Conservation (phyloP, 2,888 invertebrate species). For the Salpingus planirostris region DNA sequence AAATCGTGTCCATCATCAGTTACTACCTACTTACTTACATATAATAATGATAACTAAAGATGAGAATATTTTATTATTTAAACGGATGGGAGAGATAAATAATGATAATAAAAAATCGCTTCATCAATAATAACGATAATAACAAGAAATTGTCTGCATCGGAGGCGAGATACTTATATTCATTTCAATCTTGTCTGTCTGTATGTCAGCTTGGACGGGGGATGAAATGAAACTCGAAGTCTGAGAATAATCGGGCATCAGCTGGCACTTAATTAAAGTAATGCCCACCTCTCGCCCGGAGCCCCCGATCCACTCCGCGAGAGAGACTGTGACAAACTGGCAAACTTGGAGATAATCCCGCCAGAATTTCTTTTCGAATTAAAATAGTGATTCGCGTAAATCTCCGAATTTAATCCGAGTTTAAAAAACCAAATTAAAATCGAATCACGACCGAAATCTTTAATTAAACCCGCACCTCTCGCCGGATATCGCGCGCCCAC, state of each 20-base stretch:
- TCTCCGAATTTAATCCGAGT: conserved; percentile 10
- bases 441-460: background rate
- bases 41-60: background rate
- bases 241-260: conserved; percentile 36
- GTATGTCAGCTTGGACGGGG: conserved; percentile 29
- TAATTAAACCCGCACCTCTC: too few relatives aligned
- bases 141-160: too few relatives aligned
- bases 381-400: conserved; percentile 21
- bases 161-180: conserved; percentile 26
- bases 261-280: conserved; percentile 39
- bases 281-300: conserved; percentile 28
- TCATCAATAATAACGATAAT: too few relatives aligned
- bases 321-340: conserved; percentile 25
- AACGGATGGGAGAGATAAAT: too few relatives aligned
- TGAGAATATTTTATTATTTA: background rate
- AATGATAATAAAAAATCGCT: too few relatives aligned
- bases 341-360: conserved; percentile 28
- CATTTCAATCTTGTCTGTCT: conserved; percentile 32
- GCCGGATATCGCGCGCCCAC: background rate
- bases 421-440: background rate
- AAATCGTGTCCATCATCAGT: conserved; percentile 21
- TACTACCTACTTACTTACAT: too few relatives aligned
- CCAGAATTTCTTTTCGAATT: conserved; percentile 25
- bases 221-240: conserved; percentile 27
- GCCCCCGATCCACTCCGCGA: conserved; percentile 16